Evolutionary conservation across 1,140 invertebrate genomes (phyloP), one percentile per base, ranked within the genome.

Genomic region (Monochamus saltuarius): DNA sequence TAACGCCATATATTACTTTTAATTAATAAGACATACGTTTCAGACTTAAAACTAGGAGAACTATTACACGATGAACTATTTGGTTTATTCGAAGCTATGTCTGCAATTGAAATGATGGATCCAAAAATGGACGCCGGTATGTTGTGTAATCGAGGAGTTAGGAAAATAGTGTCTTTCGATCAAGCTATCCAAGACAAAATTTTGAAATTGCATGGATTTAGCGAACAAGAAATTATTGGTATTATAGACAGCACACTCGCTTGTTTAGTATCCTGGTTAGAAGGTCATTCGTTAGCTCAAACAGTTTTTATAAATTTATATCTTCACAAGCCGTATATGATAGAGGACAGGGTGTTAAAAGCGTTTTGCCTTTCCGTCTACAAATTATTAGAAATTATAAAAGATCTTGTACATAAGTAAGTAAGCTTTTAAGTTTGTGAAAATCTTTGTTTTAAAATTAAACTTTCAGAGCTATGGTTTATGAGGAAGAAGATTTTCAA

Each of bases 81-180:
- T 85, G 94, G 94, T 0, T 79, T 98, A 14, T 97, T 97, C 82
- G 97, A 99, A 79, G 96, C 96, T 0, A 99, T 99, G 97, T 97
- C 95, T 8, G 97, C 97, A 0, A 98, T 99, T 73, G 97, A 98
- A 79, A 97, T 99, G 92, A 98, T 98, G 96, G 96, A 99, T 79
- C 95, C 95, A 1, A 99, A 99, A 84, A 99, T 99, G 97, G 97
- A 99, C 83, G 95, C 95, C 40, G 96, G 96, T 17, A 98, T 99
- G 95, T 77, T 95, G 65, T 97, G 94, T 74, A 97, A 98, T 78
- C 83, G 91, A 72, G 88, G 88, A 8, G 87, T 87, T 65, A 87
- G 90, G 69, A 87, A 92, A 75, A 87, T 93, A 36, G 84, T 94
- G n/a, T 94, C 87, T 53, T 94, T 98, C 75, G 86, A 91, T 67